These are phyloP conservation scores for Drosophila pullipes DNA, from an alignment of 2,888 invertebrate species.

Conservation along the genomic window DNA sequence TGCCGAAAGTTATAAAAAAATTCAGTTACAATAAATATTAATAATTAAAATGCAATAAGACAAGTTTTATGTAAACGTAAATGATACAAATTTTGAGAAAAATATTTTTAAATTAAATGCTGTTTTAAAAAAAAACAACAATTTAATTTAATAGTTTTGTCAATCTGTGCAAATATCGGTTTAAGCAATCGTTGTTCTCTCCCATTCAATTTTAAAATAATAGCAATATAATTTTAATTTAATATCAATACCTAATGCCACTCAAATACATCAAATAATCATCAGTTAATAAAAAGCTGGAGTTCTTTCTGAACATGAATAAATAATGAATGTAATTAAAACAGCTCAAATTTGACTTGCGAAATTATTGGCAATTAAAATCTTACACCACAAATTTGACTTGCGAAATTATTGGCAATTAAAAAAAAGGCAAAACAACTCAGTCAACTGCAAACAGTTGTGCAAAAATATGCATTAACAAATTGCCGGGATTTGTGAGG, in stretches of 20 bases:
- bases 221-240: too few relatives aligned
- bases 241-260: too few relatives aligned
- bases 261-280: neutral
- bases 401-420: neutral
- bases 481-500: constrained; percentile 26
- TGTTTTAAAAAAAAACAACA: too few relatives aligned
- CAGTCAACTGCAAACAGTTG: constrained; percentile 7
- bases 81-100: too few relatives aligned
- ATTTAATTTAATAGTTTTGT: too few relatives aligned
- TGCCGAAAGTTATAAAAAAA: neutral
- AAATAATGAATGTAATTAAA: neutral
- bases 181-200: too few relatives aligned
- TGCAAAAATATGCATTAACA: constrained; percentile 30
- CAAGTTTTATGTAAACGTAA: neutral
- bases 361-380: neutral
- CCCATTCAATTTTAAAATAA: too few relatives aligned
- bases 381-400: neutral
- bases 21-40: neutral
- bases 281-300: neutral
- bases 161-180: too few relatives aligned
- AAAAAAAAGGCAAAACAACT: neutral
- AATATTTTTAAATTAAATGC: too few relatives aligned
- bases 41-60: too few relatives aligned
- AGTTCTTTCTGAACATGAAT: too few relatives aligned
- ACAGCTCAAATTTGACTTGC: neutral